Evolutionary conservation across 2,113 vertebrate species (phyloP).

Genomic region (Cryptotis parvus): DNA sequence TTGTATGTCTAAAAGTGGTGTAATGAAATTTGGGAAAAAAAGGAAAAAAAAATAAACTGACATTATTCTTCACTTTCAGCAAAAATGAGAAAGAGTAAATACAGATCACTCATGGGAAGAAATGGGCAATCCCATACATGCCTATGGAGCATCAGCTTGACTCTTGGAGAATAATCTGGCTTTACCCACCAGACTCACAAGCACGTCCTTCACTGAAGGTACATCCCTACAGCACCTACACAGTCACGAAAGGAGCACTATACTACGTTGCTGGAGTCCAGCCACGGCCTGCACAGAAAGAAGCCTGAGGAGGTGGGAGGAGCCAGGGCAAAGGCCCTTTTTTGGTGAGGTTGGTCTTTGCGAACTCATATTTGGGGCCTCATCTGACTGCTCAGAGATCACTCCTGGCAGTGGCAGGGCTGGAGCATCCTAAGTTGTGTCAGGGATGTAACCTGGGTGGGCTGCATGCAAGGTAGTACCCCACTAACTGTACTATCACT

Average conservation of each 20-base stretch:
- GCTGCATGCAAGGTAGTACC: too few relatives aligned
- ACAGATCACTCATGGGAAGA: background rate
- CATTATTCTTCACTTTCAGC: background rate
- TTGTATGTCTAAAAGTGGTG: too few relatives aligned
- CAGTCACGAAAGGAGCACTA: background rate
- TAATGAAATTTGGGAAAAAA: too few relatives aligned
- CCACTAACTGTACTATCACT: too few relatives aligned
- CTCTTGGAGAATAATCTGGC: background rate
- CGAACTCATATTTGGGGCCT: background rate
- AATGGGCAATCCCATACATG: background rate
- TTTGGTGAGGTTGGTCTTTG: background rate
- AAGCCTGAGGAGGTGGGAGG: background rate
- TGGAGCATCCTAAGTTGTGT: too few relatives aligned
- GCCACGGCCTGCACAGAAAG: background rate
- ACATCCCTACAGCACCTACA: background rate
- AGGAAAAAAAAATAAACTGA: too few relatives aligned
- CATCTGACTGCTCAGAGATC: too few relatives aligned
- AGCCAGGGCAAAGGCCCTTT: background rate
- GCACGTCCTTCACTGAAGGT: background rate
- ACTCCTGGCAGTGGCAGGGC: too few relatives aligned
- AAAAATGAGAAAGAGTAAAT: too few relatives aligned
- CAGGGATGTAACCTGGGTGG: too few relatives aligned
- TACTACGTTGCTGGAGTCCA: background rate
- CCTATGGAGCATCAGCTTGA: background rate
- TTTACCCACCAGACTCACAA: background rate